Evolutionary conservation across 2,113 vertebrate species (phyloP), one percentile per base, ranked within the genome.

Genomic region (Calidris pugnax): DNA sequence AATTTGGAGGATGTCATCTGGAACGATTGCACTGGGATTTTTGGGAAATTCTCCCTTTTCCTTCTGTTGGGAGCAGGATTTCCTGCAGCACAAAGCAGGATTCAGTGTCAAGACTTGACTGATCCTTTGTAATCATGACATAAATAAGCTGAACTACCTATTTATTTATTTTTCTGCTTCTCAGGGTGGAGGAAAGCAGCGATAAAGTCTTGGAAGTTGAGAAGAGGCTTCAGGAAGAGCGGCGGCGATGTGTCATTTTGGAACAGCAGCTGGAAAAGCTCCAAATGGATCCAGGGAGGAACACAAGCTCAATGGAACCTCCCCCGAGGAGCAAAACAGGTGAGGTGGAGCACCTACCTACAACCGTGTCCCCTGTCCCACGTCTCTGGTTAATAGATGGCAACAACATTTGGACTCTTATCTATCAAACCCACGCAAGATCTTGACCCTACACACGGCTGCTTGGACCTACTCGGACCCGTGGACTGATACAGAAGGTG

Each of bases 191-290:
- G 10, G 98, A 98, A 67, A 88, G 96, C 81, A 96, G 51, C 7
- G 5, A 87, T 41, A 97, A 94, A 96, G 92, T 96, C 48, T 79
- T 96, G 92, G 98, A 98, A 75, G 96, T 95, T 0, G 98, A 99
- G 94, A 96, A 98, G 96, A 98, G 90, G 90, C 95, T 98, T 57
- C 97, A 98, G 63, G 98, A 98, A 57, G 98, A 98, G 92, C 78
- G 64, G 4, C 80, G 78, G 7, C 97, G 53, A 45, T 72, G 89
- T 0, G 96, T 96, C 10, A 7, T 95, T 50, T 95, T 99, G 95
- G 98, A 99, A 81, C 98, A 98, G 89, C 98, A 98, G 80, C 97
- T 99, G 78, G 98, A 98, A 87, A 98, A 95, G 81, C 89, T 97
- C 21, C 98, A 95, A n/a, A 87, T 97, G 78, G 96, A 99, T 47